Evolutionary conservation across 2,113 vertebrate genomes (phyloP), one percentile per base, ranked within the genome.

Genomic region (Trochalopteron elliotii): DNA sequence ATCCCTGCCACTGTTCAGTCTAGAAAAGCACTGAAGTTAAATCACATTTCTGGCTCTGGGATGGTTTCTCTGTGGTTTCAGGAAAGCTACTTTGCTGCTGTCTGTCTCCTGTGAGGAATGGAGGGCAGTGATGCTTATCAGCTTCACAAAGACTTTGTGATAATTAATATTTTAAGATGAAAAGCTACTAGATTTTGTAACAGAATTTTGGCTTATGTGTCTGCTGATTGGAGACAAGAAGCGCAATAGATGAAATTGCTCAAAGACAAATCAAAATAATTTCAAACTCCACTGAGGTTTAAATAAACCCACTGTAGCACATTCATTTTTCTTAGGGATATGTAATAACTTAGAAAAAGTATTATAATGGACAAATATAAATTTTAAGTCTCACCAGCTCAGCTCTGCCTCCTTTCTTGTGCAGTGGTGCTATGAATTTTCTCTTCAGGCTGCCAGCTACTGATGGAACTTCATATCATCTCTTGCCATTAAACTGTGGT

Each of bases 91-190:
- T 96, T 77, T 94, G 83, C 86, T 81, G 28, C 64, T 25, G 13
- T 28, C 59, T 89, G 31, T 47, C 68, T 84, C 52, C 39, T 71
- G 59, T 89, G 81, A 93, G 84, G 63, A 91, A 91, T 42, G 42
- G 24, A 89, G 28, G n/a, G 40, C 45, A 86, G 31, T 49, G 80
- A 65, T 86, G 50, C 78, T 93, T 69, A 50, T 83, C 87, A 89
- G 64, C 39, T 87, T 94, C 52, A 63, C 35, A 80, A 5, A 78
- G 68, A 72, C 35, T 67, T 87, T 67, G 42, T 91, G 56, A 67
- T 91, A 93, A 95, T 94, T 91, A 91, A 91, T 3, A 7, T 91
- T 81, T 68, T 79, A 81, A 84, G 65, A 94, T 71, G 87, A 89
- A 95, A 89, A 94, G 35, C 60, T 52, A 21, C 76, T 87, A 83